Conservation (phyloP, 2,113 vertebrate species). For the Spilogale gracilis region DNA sequence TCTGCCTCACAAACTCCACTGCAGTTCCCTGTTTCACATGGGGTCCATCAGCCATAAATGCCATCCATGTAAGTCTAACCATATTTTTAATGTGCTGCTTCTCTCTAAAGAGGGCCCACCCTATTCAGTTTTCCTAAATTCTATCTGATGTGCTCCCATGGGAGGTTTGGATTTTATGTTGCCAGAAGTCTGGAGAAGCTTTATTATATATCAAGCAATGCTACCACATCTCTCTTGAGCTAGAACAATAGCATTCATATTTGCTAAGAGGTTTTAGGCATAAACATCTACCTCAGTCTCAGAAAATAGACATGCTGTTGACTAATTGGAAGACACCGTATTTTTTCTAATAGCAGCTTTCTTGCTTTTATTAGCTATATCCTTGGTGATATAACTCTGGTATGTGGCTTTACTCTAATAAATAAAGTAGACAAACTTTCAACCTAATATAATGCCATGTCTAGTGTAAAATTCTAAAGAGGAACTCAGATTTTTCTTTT, state of each 20-base stretch:
- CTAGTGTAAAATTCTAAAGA: not conserved
- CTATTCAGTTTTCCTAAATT: not conserved
- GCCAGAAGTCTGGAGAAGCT: not conserved
- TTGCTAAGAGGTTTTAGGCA: not conserved
- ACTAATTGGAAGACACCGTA: not conserved
- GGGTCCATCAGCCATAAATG: not conserved
- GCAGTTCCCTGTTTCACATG: not conserved
- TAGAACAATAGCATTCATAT: not conserved
- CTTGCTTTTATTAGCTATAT: not conserved
- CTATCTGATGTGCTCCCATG: not conserved
- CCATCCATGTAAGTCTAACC: not conserved
- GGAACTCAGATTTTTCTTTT: not conserved
- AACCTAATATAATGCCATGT: not conserved
- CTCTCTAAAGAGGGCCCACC: not conserved
- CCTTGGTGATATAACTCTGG: not conserved
- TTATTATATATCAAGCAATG: not conserved
- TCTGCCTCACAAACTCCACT: not conserved
- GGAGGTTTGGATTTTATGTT: not conserved
- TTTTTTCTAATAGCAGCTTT: not conserved
- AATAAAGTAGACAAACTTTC: not conserved
- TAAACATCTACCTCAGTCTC: not conserved
- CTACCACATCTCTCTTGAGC: not conserved
- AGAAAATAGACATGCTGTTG: not conserved
- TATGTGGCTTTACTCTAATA: not conserved
- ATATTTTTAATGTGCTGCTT: not conserved